phyloP scores from a whole-genome alignment of 2,888 invertebrate genomes.

The Pachliopta kotzebuea region DNA sequence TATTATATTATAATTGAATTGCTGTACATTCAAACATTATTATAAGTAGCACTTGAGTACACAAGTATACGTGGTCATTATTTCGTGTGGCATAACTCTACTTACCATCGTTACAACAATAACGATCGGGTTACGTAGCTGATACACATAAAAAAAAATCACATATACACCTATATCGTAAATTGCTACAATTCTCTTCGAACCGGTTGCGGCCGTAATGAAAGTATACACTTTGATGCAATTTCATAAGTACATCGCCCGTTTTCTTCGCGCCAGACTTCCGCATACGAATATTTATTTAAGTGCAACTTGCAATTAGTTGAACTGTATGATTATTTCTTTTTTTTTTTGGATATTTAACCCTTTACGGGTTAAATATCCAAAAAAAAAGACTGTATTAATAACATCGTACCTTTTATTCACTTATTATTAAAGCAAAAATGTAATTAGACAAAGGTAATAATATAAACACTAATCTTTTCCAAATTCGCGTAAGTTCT shows the following conservation, averaged over 20 bases:
- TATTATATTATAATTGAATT: too few species aligned
- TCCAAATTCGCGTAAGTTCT: too few species aligned
- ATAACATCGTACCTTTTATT: too few species aligned
- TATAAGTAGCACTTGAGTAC: not conserved
- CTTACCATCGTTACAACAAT: conserved; percentile 37
- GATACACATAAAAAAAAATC: conserved; percentile 34
- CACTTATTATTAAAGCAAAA: too few species aligned
- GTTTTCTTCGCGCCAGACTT: conserved; percentile 32
- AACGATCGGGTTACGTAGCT: conserved; percentile 35
- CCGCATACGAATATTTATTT: conserved; percentile 32
- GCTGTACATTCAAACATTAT: not conserved
- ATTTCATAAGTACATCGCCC: conserved; percentile 36
- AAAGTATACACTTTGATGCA: conserved; percentile 38
- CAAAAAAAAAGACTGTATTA: too few species aligned
- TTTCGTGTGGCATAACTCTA: conserved; percentile 22
- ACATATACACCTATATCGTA: conserved; percentile 23
- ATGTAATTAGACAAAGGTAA: too few species aligned
- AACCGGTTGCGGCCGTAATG: conserved; percentile 40
- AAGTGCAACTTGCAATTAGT: conserved; percentile 22
- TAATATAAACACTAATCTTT: too few species aligned
- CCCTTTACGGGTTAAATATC: too few species aligned
- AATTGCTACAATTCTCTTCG: conserved; percentile 30
- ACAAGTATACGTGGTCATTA: conserved; percentile 23
- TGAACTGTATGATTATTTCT: not conserved
- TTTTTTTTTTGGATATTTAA: not conserved